A percentile compares a stretch with the other conserved stretches of the same genome.
Conservation (phyloP, 2,797 vertebrate genomes). For the Pipistrellus pygmaeus region DNA sequence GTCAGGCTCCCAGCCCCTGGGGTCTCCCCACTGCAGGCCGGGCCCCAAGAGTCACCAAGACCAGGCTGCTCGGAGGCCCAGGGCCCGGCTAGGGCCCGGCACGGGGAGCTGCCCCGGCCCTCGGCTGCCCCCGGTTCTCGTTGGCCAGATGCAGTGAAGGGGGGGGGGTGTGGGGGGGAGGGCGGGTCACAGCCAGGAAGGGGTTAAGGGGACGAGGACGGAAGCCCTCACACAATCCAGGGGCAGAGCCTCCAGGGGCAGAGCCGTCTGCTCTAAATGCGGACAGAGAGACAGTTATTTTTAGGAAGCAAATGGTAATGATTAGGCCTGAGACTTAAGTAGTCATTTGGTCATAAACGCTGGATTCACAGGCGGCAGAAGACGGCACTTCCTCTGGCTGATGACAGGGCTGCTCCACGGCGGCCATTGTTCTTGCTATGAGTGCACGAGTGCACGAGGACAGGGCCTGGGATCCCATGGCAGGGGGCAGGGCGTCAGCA, state of each 20-base stretch:
- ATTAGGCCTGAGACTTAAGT: slow-evolving; percentile 86
- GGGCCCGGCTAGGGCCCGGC: too few species aligned
- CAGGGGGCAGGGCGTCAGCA: too few species aligned
- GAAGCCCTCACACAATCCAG: background rate
- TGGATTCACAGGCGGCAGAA: slow-evolving; percentile 82
- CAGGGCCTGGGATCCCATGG: slow-evolving; percentile 75
- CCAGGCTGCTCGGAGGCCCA: background rate
- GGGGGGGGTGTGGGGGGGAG: too few species aligned
- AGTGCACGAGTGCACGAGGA: slow-evolving; percentile 67
- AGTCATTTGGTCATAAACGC: slow-evolving; percentile 87
- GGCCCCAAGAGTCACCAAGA: too few species aligned
- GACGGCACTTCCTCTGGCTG: slow-evolving; percentile 85
- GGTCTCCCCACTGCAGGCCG: background rate
- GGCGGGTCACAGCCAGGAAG: background rate
- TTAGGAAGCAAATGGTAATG: slow-evolving; percentile 86
- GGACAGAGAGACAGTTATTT: slow-evolving; percentile 83
- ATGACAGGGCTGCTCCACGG: slow-evolving; percentile 86
- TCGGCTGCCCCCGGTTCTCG: too few species aligned
- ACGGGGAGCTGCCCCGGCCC: too few species aligned
- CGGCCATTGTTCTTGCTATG: slow-evolving; percentile 83
- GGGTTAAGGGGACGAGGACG: background rate
- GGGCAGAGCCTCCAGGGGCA: background rate
- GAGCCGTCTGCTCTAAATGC: slow-evolving; percentile 78
- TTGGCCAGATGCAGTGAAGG: rapidly evolving
- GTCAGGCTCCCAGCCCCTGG: background rate